Percentiles rank a stretch among this genome's conserved stretches.
phyloP scores from a whole-genome alignment of 2,888 invertebrate species.

The Lasioglossum zephyrum region DNA sequence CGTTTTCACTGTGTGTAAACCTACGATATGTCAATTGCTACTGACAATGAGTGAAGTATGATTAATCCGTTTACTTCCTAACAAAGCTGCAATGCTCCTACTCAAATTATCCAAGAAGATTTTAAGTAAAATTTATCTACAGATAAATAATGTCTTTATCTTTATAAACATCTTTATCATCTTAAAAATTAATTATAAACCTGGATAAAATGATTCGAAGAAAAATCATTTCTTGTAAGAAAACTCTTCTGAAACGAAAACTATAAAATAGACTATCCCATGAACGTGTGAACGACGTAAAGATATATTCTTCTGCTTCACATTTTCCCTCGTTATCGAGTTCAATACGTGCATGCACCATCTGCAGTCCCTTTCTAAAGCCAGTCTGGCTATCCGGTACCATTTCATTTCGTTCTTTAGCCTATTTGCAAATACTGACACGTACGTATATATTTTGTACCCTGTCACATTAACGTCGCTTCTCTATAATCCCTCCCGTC shows the following conservation, averaged over 20 bases:
- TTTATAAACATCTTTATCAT: too few relatives aligned
- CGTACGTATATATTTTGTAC: not conserved
- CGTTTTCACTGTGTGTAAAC: too few relatives aligned
- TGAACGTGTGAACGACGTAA: not conserved
- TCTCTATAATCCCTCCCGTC: not conserved
- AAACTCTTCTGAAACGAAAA: not conserved
- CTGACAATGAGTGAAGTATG: too few relatives aligned
- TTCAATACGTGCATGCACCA: not conserved
- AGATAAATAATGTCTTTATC: too few relatives aligned
- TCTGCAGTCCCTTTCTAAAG: not conserved
- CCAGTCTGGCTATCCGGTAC: not conserved
- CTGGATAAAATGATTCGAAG: not conserved
- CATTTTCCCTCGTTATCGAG: not conserved
- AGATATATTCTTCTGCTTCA: not conserved
- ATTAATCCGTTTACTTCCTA: too few relatives aligned
- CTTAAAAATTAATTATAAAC: not conserved
- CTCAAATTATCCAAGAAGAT: too few relatives aligned
- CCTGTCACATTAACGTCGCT: not conserved
- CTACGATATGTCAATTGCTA: too few relatives aligned
- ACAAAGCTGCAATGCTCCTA: too few relatives aligned
- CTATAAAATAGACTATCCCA: too few relatives aligned
- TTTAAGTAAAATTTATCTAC: too few relatives aligned
- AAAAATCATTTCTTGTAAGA: not conserved
- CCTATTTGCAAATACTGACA: not conserved
- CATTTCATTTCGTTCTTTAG: conserved; percentile 2